Conservation (phyloP, 2,113 vertebrate genomes). For the Anolis carolinensis region DNA sequence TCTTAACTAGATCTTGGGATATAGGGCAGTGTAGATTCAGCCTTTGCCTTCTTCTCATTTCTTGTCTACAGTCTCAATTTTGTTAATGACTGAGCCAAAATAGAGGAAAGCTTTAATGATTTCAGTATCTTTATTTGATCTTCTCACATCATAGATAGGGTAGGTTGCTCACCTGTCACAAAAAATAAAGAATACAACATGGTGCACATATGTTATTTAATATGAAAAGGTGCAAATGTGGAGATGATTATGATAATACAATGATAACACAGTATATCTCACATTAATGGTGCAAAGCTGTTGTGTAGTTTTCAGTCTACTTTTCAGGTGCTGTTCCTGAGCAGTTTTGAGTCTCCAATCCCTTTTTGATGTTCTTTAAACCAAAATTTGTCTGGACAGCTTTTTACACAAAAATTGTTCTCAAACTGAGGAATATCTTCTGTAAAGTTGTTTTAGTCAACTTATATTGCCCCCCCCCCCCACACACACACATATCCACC, state of each 20-base stretch:
- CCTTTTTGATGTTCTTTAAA: neutral
- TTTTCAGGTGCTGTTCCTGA: neutral
- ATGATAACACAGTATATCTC: neutral
- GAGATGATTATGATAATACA: neutral
- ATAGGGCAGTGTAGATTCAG: too few species aligned
- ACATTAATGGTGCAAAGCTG: neutral
- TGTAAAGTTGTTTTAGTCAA: neutral
- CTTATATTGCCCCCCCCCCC: neutral
- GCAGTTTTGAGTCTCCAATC: neutral
- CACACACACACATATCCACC: neutral
- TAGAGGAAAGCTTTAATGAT: too few species aligned
- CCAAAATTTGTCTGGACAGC: neutral
- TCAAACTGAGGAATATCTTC: neutral
- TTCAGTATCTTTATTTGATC: too few species aligned
- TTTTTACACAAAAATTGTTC: neutral
- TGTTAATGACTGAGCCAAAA: too few species aligned
- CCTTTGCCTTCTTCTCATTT: too few species aligned
- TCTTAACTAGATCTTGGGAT: too few species aligned
- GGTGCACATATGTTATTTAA: neutral
- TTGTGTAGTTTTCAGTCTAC: neutral
- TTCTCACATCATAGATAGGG: neutral
- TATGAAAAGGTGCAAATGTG: neutral
- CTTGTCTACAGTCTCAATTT: too few species aligned
- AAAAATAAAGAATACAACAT: neutral
- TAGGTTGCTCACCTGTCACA: neutral